Percentiles rank a stretch among this genome's conserved stretches.
Evolutionary conservation across 2,113 vertebrate genomes (phyloP).

Genomic region (Eurystomus gularis): DNA sequence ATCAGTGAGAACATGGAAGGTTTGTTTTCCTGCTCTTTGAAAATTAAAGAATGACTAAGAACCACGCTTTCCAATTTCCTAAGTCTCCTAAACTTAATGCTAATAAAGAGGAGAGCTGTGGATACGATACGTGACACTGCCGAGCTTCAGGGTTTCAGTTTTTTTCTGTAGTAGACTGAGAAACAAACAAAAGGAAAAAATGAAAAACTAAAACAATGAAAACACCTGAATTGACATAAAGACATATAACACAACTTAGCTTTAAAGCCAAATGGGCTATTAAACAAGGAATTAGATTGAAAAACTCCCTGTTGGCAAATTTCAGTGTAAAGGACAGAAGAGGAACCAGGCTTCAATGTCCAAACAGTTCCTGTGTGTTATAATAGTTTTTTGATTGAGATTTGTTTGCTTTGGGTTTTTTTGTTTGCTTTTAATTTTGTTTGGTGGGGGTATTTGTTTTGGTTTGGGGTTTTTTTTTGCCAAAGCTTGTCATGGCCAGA

Average conservation of each 20-base stretch:
- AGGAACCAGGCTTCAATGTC: neutral
- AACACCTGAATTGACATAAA: neutral
- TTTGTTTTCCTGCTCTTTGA: neutral
- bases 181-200: neutral
- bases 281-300: neutral
- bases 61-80: neutral
- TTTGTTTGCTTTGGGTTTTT: neutral
- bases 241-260: neutral
- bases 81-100: neutral
- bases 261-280: neutral
- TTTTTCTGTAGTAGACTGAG: neutral
- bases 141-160: neutral
- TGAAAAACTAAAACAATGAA: neutral
- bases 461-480: neutral
- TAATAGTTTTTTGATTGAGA: fast-evolving
- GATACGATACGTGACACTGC: neutral
- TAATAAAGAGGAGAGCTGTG: neutral
- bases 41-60: neutral
- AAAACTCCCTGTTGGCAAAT: neutral
- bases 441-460: neutral
- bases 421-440: too few species aligned
- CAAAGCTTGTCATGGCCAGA: neutral
- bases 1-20: neutral
- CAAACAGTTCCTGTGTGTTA: neutral
- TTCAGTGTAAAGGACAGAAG: neutral